Conservation (phyloP, 2,113 vertebrate species). For the Tragulus kanchil region DNA sequence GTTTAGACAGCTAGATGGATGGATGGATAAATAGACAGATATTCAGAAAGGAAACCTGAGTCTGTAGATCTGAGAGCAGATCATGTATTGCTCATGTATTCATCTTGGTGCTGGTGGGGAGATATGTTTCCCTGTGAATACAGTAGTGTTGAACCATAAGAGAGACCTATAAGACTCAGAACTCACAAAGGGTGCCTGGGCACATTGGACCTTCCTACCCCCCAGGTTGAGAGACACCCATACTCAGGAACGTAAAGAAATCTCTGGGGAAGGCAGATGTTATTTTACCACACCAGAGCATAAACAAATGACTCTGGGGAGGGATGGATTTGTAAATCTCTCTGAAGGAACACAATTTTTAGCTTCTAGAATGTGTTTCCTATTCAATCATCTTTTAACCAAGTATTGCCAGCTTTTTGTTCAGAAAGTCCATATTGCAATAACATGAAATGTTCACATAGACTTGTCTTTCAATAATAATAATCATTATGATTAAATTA, state of each 20-base stretch:
- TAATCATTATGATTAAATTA: not conserved
- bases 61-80: not conserved
- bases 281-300: not conserved
- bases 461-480: not conserved
- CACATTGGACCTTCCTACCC: too few species aligned
- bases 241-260: not conserved
- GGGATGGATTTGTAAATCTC: not conserved
- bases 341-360: not conserved
- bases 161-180: not conserved
- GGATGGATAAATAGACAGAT: not conserved
- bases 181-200: not conserved
- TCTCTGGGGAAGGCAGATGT: not conserved
- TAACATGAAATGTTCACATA: conserved; percentile 38
- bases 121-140: too few species aligned
- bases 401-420: not conserved
- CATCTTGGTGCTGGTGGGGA: not conserved
- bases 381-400: not conserved
- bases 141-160: not conserved
- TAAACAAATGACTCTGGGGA: not conserved
- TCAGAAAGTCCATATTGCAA: not conserved
- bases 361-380: not conserved
- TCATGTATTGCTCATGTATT: not conserved
- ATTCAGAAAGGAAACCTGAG: not conserved
- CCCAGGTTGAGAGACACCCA: not conserved
- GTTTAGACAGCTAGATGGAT: not conserved